Conservation (phyloP, 2,888 invertebrate genomes). For the Ormyrus labotus region DNA sequence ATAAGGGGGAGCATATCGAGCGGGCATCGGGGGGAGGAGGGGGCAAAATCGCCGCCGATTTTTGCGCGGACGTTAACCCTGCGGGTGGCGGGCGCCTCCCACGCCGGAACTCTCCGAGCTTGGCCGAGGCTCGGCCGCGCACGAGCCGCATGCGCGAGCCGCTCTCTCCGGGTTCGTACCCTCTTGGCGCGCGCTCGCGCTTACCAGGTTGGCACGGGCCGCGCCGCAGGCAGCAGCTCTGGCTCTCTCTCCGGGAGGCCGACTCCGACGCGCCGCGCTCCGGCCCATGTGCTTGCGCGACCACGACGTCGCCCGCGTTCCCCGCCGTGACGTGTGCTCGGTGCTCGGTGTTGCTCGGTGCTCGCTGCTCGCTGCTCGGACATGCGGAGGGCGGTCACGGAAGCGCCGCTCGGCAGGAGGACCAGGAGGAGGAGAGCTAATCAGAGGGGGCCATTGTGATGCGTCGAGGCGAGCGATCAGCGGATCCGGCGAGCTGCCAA, state of each 20-base stretch:
- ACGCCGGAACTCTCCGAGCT: slow-evolving; percentile 26
- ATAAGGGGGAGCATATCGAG: no score
- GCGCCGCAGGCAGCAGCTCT: slow-evolving; percentile 63
- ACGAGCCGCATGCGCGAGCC: slow-evolving; percentile 47
- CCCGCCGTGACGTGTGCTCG: no score
- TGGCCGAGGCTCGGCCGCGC: slow-evolving; percentile 16
- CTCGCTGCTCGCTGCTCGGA: background rate
- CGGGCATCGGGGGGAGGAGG: background rate
- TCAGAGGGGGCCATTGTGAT: slow-evolving; percentile 60
- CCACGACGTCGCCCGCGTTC: no score
- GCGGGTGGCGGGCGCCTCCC: background rate
- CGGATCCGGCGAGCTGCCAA: slow-evolving; percentile 65
- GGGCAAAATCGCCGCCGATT: slow-evolving; percentile 1
- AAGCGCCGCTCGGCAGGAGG: slow-evolving; percentile 2
- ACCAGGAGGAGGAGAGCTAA: slow-evolving; percentile 54
- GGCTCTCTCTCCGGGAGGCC: slow-evolving; percentile 43
- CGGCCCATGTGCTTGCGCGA: slow-evolving; percentile 14
- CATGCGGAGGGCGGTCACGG: background rate
- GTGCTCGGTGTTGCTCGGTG: background rate
- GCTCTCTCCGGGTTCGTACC: slow-evolving; percentile 1
- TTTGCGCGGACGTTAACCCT: slow-evolving; percentile 27
- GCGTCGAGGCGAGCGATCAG: slow-evolving; percentile 61
- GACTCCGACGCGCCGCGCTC: background rate
- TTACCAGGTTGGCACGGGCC: slow-evolving; percentile 65
- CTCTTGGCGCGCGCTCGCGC: slow-evolving; percentile 56